Conservation (phyloP, 1,140 invertebrate species). For the Rhopalosiphum maidis region DNA sequence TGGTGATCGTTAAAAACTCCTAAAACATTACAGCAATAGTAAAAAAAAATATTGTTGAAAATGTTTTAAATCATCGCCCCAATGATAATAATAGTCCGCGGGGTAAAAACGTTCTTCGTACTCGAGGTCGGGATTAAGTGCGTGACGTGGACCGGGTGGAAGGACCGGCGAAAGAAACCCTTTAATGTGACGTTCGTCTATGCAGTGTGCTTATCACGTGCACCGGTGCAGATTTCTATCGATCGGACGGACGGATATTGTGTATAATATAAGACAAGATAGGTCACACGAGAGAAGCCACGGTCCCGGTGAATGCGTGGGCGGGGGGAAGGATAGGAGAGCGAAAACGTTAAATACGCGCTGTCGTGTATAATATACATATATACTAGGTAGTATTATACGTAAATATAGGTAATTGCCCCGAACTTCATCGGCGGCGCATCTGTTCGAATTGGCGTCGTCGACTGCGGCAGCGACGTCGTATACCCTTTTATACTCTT, state of each 20-base stretch:
- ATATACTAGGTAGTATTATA: too few species aligned
- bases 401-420: conserved; percentile 16
- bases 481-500: conserved; percentile 8
- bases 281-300: background rate
- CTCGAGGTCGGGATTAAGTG: too few species aligned
- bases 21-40: background rate
- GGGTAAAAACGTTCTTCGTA: background rate
- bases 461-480: background rate
- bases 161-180: background rate
- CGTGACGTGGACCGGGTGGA: too few species aligned
- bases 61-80: background rate
- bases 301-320: too few species aligned
- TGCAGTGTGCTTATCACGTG: background rate
- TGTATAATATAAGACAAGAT: background rate
- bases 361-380: background rate
- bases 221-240: background rate
- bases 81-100: background rate
- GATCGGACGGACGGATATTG: conserved; percentile 10
- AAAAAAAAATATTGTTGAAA: background rate
- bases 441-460: background rate
- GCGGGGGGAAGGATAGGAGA: too few species aligned
- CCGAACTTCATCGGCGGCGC: background rate
- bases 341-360: background rate
- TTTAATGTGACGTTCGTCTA: background rate
- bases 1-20: background rate